Conservation (phyloP, 2,888 invertebrate species). For the Gryllus longicercus region DNA sequence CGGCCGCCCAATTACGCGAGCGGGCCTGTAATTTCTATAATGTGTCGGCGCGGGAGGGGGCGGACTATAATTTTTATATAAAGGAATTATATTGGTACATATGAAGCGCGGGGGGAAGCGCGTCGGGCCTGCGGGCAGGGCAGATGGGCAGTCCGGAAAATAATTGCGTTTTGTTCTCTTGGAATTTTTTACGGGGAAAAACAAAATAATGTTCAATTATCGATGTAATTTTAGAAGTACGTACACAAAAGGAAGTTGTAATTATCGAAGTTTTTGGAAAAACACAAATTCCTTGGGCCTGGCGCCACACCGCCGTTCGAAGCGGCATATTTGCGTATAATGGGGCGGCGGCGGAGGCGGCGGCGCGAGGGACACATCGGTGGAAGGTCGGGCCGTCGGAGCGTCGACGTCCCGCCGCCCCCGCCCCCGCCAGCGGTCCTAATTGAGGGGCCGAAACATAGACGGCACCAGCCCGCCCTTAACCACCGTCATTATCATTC, state of each 20-base stretch:
- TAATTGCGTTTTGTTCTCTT: conserved; percentile 10
- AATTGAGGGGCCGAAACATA: neutral
- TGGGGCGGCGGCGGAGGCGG: neutral
- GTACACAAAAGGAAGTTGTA: neutral
- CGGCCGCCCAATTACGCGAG: neutral
- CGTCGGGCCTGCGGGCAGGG: neutral
- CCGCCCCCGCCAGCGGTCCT: neutral
- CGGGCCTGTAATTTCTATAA: conserved; percentile 30
- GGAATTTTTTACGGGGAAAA: neutral
- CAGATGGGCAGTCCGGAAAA: neutral
- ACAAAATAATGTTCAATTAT: neutral
- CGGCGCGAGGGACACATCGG: neutral
- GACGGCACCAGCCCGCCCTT: neutral
- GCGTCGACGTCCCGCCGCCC: neutral
- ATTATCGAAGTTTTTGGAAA: neutral
- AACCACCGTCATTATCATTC: neutral
- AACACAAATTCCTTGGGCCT: neutral
- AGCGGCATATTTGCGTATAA: conserved; percentile 17
- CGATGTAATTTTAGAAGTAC: neutral
- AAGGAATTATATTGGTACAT: conserved; percentile 10
- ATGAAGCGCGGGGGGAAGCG: neutral
- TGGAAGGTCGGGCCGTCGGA: neutral
- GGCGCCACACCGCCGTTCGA: neutral
- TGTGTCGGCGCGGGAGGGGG: conserved; percentile 22
- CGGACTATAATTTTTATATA: conserved; percentile 5